phyloP scores from a whole-genome alignment of 2,113 vertebrate species.

The Macaca mulatta region DNA sequence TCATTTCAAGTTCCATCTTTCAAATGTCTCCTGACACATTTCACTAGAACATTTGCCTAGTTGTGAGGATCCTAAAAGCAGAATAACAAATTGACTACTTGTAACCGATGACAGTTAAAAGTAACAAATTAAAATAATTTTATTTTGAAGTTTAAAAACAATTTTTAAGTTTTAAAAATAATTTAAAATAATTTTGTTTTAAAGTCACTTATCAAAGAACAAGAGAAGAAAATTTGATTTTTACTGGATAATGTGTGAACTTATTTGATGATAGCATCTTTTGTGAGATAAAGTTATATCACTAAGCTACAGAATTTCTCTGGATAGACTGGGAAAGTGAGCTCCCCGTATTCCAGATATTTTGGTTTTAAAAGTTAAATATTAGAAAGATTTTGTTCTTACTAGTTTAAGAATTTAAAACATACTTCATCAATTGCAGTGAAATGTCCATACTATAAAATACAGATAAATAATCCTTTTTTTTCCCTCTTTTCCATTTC shows the following conservation, averaged over 20 bases:
- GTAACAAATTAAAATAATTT: constrained; percentile 1
- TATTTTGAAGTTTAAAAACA: neutral
- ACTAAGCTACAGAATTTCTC: neutral
- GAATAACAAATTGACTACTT: neutral
- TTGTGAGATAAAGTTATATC: neutral
- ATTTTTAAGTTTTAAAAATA: no score
- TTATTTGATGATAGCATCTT: neutral
- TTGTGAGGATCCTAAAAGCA: neutral
- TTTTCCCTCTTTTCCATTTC: neutral
- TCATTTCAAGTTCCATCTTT: neutral
- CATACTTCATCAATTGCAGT: neutral
- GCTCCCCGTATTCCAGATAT: neutral
- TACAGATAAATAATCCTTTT: neutral
- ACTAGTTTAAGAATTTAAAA: neutral
- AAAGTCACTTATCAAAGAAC: neutral
- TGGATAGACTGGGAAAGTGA: neutral
- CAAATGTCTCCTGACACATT: neutral
- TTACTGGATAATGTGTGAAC: neutral
- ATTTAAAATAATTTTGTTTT: neutral
- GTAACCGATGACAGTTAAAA: neutral
- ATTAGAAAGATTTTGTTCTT: neutral
- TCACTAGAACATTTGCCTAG: neutral
- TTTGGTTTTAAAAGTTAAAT: neutral
- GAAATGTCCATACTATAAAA: neutral
- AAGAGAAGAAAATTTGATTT: neutral